Conservation (phyloP, 2,888 invertebrate species). For the Agrochola circellaris region DNA sequence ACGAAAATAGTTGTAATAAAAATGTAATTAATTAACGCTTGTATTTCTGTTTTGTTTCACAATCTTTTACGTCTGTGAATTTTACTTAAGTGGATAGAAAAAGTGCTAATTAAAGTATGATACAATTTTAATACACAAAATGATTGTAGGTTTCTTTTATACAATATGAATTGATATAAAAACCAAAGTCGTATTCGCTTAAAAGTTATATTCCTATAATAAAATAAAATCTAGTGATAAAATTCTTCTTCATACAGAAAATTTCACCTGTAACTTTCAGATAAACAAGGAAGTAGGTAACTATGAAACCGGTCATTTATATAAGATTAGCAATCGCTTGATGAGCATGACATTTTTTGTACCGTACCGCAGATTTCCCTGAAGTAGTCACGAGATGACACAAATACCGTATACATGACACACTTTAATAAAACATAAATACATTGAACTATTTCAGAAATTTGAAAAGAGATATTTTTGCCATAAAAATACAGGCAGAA, state of each 20-base stretch:
- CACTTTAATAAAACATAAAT: neutral
- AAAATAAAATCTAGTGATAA: neutral
- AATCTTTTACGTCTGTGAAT: neutral
- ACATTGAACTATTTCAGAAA: neutral
- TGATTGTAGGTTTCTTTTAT: neutral
- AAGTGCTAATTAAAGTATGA: neutral
- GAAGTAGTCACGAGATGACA: conserved; percentile 45
- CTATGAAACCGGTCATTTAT: conserved; percentile 28
- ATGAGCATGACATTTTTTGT: conserved; percentile 28
- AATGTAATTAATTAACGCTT: conserved; percentile 2
- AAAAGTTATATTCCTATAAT: neutral
- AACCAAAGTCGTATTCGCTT: neutral
- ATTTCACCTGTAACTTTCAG: neutral
- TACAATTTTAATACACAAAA: neutral
- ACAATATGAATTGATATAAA: neutral
- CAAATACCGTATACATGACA: conserved; percentile 45
- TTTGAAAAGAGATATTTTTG: neutral
- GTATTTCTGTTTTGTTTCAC: conserved; percentile 8
- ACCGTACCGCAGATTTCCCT: conserved; percentile 38
- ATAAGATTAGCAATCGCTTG: conserved; percentile 32
- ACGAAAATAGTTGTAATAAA: conserved; percentile 27
- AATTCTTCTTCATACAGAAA: neutral
- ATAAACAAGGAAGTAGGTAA: conserved; percentile 21
- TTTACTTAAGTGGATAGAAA: neutral
- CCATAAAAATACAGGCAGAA: neutral